phyloP scores from a whole-genome alignment of 2,113 vertebrate genomes.

The Sylvicapra grimmia region DNA sequence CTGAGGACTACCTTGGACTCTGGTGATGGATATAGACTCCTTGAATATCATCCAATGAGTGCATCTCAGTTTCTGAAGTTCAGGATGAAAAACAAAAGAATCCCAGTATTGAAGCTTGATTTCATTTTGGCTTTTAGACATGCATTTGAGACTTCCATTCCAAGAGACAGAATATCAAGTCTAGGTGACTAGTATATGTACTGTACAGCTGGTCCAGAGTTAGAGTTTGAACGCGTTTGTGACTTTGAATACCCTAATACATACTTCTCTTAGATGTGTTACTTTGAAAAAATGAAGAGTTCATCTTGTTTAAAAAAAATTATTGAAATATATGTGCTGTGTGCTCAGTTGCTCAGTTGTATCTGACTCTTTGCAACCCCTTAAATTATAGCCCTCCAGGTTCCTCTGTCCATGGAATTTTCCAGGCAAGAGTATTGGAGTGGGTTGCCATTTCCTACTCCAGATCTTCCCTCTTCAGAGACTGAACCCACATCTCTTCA shows the following conservation, averaged over 20 bases:
- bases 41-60: not conserved
- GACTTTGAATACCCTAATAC: not conserved
- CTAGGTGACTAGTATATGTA: not conserved
- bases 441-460: not conserved
- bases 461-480: not conserved
- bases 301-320: not conserved
- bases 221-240: not conserved
- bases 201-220: not conserved
- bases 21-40: not conserved
- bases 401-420: not conserved
- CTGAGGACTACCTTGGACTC: not conserved
- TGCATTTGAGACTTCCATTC: not conserved
- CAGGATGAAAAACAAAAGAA: not conserved
- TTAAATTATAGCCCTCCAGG: not conserved
- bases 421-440: not conserved
- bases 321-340: not conserved
- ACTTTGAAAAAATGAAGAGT: not conserved
- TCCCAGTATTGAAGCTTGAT: not conserved
- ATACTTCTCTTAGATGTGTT: not conserved
- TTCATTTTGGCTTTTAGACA: slow-evolving; percentile 1
- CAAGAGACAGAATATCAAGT: not conserved
- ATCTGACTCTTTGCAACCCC: not conserved
- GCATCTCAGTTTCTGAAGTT: slow-evolving; percentile 8
- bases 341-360: not conserved
- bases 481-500: not conserved